Percentiles rank a stretch among this genome's conserved stretches.
phyloP scores from a whole-genome alignment of 1,140 invertebrate genomes.

The Drosophila willistoni region DNA sequence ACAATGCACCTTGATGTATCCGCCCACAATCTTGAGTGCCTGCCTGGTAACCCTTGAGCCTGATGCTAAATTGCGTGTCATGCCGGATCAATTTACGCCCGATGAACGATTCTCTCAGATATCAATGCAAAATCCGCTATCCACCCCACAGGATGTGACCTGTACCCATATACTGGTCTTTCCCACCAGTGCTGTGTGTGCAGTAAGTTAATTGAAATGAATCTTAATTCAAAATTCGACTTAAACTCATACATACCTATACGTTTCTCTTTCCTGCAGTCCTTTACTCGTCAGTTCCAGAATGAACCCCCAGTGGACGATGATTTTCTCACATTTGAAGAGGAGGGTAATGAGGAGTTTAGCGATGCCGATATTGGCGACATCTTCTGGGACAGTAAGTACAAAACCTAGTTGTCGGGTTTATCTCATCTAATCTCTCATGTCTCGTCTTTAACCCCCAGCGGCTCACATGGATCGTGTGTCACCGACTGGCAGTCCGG shows the following conservation, averaged over 20 bases:
- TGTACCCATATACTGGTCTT: slow-evolving; percentile 99
- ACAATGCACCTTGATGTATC: slow-evolving; percentile 93
- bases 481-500: slow-evolving; percentile 79
- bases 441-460: neutral
- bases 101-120: slow-evolving; percentile 94
- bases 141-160: slow-evolving; percentile 96
- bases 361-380: slow-evolving; percentile 74
- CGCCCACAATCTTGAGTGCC: slow-evolving; percentile 96
- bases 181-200: slow-evolving; percentile 97
- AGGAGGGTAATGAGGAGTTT: slow-evolving; percentile 78
- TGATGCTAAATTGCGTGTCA: slow-evolving; percentile 95
- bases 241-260: slow-evolving; percentile 6
- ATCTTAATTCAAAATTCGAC: neutral
- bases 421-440: neutral
- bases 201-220: slow-evolving; percentile 85
- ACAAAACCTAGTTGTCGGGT: neutral
- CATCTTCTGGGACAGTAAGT: slow-evolving; percentile 73
- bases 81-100: slow-evolving; percentile 97
- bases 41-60: slow-evolving; percentile 98
- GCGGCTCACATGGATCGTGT: slow-evolving; percentile 65
- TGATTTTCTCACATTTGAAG: slow-evolving; percentile 76
- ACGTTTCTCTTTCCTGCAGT: slow-evolving; percentile 84
- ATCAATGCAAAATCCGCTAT: slow-evolving; percentile 92
- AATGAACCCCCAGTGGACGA: slow-evolving; percentile 85
- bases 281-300: slow-evolving; percentile 93